Evolutionary conservation across 2,797 vertebrate genomes (phyloP).

Genomic region (Xiphophorus birchmanni): DNA sequence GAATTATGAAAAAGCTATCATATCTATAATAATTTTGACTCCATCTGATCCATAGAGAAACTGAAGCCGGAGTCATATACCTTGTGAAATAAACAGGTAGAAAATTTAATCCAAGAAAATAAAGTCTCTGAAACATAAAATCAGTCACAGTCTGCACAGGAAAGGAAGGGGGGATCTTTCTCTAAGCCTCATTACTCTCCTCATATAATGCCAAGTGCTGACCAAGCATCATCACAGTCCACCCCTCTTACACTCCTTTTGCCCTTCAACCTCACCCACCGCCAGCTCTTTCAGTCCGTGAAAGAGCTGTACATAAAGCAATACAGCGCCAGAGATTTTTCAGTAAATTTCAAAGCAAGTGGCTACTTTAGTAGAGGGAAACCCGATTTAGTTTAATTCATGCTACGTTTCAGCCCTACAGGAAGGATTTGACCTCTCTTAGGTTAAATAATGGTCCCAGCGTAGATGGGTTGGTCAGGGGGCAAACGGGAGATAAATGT

Average conservation of each 20-base stretch:
- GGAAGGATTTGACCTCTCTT: constrained; percentile 77
- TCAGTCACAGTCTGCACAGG: constrained; percentile 46
- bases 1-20: background rate
- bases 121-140: constrained; percentile 45
- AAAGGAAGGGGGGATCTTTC: constrained; percentile 40
- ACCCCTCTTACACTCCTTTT: constrained; percentile 40
- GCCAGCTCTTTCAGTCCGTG: constrained; percentile 54
- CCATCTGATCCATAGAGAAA: background rate
- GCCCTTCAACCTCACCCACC: constrained; percentile 65
- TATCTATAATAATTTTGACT: background rate
- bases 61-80: background rate
- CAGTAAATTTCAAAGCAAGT: constrained; percentile 59
- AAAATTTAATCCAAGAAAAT: constrained; percentile 18
- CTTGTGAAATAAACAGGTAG: background rate
- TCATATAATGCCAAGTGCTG: constrained; percentile 72
- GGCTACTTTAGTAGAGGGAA: constrained; percentile 66
- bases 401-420: constrained; percentile 60
- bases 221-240: constrained; percentile 66
- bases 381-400: constrained; percentile 70
- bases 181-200: constrained; percentile 74
- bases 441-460: constrained; percentile 77
- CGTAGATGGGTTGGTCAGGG: constrained; percentile 63
- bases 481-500: constrained; percentile 74
- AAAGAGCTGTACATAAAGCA: too few species aligned
- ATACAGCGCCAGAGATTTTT: constrained; percentile 40